phyloP scores from a whole-genome alignment of 2,888 invertebrate species.

The Epistrophe grossulariae region DNA sequence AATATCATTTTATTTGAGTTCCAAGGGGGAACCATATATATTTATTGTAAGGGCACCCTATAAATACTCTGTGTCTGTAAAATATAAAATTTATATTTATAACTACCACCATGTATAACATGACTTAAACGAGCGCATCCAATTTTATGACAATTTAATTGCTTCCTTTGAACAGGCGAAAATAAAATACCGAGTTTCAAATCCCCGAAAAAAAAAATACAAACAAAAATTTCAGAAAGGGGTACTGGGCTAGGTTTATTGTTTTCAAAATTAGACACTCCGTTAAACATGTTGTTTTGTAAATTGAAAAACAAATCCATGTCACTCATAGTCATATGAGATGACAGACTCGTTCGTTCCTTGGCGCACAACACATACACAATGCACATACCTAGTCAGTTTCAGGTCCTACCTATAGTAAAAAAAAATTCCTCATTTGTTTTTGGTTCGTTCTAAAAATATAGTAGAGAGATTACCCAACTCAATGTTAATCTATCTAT shows the following conservation, averaged over 20 bases:
- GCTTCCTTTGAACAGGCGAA: constrained; percentile 70
- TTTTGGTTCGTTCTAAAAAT: constrained; percentile 41
- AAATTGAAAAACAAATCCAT: constrained; percentile 73
- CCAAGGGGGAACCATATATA: background rate
- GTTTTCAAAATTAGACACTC: constrained; percentile 65
- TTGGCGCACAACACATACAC: background rate
- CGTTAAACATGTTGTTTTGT: constrained; percentile 50
- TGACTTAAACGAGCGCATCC: constrained; percentile 71
- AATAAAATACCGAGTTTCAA: background rate
- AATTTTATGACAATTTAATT: constrained; percentile 75
- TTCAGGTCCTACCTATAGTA: background rate
- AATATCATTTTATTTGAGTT: background rate
- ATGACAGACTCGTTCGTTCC: constrained; percentile 60
- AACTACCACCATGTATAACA: constrained; percentile 68
- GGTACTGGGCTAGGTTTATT: constrained; percentile 27
- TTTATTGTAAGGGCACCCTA: background rate
- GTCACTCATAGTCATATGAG: constrained; percentile 46
- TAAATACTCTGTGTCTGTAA: constrained; percentile 44
- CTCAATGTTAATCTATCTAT: background rate
- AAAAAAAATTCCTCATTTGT: constrained; percentile 12
- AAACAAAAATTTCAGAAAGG: background rate
- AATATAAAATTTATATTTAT: constrained; percentile 12
- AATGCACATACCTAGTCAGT: too few species aligned
- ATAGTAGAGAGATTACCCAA: background rate
- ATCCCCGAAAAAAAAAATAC: constrained; percentile 1